Percentiles rank a stretch among this genome's conserved stretches.
These are phyloP conservation scores for Epinephelus fuscoguttatus DNA, from an alignment of 2,113 vertebrate genomes.

Conservation along the genomic window DNA sequence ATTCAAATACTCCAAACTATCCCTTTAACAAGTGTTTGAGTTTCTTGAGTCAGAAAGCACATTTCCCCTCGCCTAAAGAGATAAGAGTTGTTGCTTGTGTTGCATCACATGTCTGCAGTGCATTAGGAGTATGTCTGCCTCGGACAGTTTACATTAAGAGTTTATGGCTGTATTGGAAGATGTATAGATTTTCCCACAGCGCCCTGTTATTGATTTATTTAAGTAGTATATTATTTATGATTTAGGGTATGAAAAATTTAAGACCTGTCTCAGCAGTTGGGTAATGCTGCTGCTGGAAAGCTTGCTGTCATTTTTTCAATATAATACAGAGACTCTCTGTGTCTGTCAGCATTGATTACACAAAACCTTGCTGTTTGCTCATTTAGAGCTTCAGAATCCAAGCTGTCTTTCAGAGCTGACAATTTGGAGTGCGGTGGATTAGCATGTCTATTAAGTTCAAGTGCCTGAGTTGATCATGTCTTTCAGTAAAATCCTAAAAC, in stretches of 20 bases:
- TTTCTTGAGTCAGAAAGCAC: neutral
- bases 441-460: neutral
- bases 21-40: no score
- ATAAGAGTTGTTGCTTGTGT: neutral
- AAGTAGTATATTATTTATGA: constrained; percentile 75
- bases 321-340: constrained; percentile 5
- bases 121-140: constrained; percentile 23
- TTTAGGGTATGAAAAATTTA: constrained; percentile 65
- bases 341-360: constrained; percentile 2
- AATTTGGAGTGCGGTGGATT: constrained; percentile 1
- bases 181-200: constrained; percentile 57
- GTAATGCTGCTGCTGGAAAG: constrained; percentile 17
- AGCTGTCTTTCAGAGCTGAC: neutral
- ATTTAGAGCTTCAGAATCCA: constrained; percentile 7
- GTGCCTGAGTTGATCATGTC: neutral
- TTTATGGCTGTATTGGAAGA: constrained; percentile 44
- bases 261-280: constrained; percentile 51
- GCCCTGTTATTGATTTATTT: constrained; percentile 73
- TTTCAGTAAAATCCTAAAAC: constrained; percentile 4
- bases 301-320: constrained; percentile 34
- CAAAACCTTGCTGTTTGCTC: constrained; percentile 9
- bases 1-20: no score
- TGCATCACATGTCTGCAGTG: constrained; percentile 15
- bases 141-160: neutral
- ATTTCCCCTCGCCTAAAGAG: constrained; percentile 2